These are phyloP conservation scores for Cephalotes varians DNA, from an alignment of 2,888 invertebrate species.

Conservation along the genomic window DNA sequence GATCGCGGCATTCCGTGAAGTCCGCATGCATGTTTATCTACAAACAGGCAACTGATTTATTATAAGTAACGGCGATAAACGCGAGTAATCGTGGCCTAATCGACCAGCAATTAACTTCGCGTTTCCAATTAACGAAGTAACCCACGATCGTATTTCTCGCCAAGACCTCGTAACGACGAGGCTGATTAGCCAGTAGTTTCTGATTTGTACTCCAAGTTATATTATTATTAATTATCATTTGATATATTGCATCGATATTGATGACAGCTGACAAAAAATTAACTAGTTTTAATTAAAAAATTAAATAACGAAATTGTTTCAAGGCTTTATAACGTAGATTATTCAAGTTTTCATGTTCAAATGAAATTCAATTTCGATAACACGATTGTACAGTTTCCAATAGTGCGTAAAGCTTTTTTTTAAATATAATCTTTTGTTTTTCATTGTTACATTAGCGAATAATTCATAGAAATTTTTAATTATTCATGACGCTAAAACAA, in stretches of 20 bases:
- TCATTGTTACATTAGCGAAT: not conserved
- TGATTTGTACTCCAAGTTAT: not conserved
- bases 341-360: not conserved
- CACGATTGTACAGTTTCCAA: not conserved
- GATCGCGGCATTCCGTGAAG: slow-evolving; percentile 1
- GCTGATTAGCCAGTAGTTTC: slow-evolving; percentile 1
- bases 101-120: slow-evolving; percentile 57
- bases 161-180: not conserved
- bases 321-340: not conserved
- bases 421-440: not conserved
- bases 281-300: not conserved
- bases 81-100: slow-evolving; percentile 50
- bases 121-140: slow-evolving; percentile 61
- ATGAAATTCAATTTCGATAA: not conserved
- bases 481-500: not conserved
- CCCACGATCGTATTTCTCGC: slow-evolving; percentile 22
- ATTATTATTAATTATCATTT: not conserved
- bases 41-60: slow-evolving; percentile 50
- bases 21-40: slow-evolving; percentile 22
- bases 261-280: not conserved
- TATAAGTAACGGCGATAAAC: slow-evolving; percentile 50
- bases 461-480: not conserved
- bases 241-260: not conserved
- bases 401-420: not conserved
- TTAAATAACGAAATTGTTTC: not conserved